A percentile compares a stretch with the other conserved stretches of the same genome.
Conservation (phyloP, 1,140 invertebrate genomes). For the Tetragonula clypearis region DNA sequence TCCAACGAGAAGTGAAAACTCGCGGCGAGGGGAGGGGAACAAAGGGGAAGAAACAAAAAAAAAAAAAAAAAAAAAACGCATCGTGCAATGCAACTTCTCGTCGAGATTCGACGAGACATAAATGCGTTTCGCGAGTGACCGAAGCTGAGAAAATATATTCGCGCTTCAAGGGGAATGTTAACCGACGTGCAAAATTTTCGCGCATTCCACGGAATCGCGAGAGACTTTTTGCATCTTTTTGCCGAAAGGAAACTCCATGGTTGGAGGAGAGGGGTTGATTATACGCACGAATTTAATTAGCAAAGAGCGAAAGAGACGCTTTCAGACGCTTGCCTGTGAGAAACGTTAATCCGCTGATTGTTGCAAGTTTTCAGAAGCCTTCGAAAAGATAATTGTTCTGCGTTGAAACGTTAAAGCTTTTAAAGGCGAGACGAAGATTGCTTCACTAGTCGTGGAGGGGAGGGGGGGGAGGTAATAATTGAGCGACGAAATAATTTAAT, state of each 20-base stretch:
- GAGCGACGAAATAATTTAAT: background rate
- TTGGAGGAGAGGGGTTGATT: too few relatives aligned
- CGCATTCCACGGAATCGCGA: background rate
- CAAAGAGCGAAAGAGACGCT: background rate
- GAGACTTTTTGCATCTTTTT: background rate
- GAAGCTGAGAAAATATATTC: background rate
- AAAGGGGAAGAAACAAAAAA: background rate
- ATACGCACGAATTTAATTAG: background rate
- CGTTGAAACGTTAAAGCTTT: background rate
- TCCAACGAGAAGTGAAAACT: background rate
- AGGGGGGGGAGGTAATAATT: background rate
- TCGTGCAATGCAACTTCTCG: slow-evolving; percentile 3
- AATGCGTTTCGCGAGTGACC: background rate
- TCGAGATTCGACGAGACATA: background rate
- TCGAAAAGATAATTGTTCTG: background rate
- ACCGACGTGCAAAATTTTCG: background rate
- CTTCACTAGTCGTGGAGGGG: background rate
- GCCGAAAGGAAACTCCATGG: background rate
- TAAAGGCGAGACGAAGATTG: background rate
- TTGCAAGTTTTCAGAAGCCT: background rate
- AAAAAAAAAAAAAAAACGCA: background rate
- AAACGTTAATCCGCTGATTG: background rate
- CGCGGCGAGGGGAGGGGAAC: background rate
- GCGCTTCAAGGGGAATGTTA: background rate
- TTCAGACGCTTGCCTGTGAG: background rate